Conservation (phyloP, 2,888 invertebrate species). For the Ophioninae sp. region DNA sequence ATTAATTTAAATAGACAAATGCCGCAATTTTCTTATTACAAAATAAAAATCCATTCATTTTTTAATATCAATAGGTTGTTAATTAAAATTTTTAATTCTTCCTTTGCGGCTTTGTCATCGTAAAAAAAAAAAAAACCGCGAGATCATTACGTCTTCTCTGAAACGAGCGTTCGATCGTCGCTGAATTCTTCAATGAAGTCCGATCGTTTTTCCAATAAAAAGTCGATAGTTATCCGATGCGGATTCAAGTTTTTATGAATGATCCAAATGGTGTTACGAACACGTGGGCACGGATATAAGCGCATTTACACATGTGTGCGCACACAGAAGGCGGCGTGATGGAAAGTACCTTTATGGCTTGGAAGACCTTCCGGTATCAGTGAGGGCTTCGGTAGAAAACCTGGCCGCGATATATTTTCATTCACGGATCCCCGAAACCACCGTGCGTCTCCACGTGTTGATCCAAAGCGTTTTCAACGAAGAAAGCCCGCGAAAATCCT, state of each 20-base stretch:
- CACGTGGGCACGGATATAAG: conserved; percentile 65
- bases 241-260: conserved; percentile 77
- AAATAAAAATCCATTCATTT: too few species aligned
- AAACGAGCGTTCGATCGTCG: too few species aligned
- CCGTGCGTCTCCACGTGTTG: conserved; percentile 75
- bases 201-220: too few species aligned
- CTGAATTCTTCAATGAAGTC: too few species aligned
- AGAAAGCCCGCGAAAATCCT: background rate
- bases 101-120: too few species aligned
- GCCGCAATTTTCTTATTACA: too few species aligned
- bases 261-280: conserved; percentile 67
- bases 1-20: too few species aligned
- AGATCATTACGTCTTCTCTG: too few species aligned
- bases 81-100: too few species aligned
- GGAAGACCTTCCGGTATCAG: conserved; percentile 77
- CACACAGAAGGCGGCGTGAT: conserved; percentile 67
- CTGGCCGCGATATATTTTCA: conserved; percentile 76
- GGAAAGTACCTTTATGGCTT: conserved; percentile 79
- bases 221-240: too few species aligned
- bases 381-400: conserved; percentile 78
- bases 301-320: conserved; percentile 27
- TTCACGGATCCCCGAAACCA: conserved; percentile 76
- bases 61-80: too few species aligned
- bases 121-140: too few species aligned
- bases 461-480: conserved; percentile 16